phyloP scores from a whole-genome alignment of 2,113 vertebrate species.

The Cervus canadensis region DNA sequence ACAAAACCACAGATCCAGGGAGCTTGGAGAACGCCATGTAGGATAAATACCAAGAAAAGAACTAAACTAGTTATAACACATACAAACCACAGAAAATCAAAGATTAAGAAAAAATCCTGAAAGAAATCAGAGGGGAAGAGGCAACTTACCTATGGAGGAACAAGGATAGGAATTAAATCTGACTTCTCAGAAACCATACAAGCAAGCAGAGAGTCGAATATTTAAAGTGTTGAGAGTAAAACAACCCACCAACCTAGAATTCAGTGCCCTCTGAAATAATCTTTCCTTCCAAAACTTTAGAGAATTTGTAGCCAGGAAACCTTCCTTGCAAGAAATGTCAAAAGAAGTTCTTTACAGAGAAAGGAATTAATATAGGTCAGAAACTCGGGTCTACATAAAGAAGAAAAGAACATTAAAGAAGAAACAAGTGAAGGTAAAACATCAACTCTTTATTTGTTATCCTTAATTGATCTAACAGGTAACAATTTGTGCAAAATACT shows the following conservation, averaged over 20 bases:
- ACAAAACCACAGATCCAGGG: background rate
- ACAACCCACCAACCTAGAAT: background rate
- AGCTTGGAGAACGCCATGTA: background rate
- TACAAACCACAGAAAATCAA: background rate
- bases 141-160: background rate
- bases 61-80: background rate
- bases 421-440: background rate
- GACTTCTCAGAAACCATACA: background rate
- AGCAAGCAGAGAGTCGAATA: background rate
- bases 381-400: background rate
- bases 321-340: background rate
- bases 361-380: background rate
- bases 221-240: background rate
- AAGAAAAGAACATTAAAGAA: background rate
- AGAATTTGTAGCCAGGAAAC: background rate
- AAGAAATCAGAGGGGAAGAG: background rate
- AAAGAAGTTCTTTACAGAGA: background rate
- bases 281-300: background rate
- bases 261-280: background rate
- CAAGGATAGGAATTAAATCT: background rate
- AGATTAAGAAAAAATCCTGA: background rate
- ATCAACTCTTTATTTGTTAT: background rate
- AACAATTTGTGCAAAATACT: background rate
- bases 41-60: background rate
- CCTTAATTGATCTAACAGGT: background rate